Evolutionary conservation across 2,797 vertebrate species (phyloP).

Genomic region (Gobio occitaniae): DNA sequence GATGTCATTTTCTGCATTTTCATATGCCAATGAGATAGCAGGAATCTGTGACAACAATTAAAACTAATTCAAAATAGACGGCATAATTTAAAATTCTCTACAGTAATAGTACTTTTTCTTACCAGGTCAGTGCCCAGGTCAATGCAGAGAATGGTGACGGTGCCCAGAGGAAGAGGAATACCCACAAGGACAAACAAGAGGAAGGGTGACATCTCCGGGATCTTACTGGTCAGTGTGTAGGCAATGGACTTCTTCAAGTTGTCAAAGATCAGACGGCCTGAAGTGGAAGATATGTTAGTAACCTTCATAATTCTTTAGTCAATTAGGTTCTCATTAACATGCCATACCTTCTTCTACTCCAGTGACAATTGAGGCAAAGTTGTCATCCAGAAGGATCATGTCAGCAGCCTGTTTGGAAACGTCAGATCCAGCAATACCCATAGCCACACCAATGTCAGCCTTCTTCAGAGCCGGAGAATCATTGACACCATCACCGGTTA

Average conservation of each 20-base stretch:
- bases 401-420: conserved; percentile 97
- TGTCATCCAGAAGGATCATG: conserved; percentile 97
- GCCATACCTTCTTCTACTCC: conserved; percentile 94
- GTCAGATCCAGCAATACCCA: conserved; percentile 81
- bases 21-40: conserved; percentile 96
- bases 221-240: conserved; percentile 98
- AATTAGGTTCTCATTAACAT: too few species aligned
- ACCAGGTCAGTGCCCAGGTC: conserved; percentile 99
- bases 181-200: conserved; percentile 95
- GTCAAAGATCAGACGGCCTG: conserved; percentile 97
- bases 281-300: background rate
- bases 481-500: conserved; percentile 97
- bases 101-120: background rate
- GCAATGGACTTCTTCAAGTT: conserved; percentile 99
- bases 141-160: conserved; percentile 97
- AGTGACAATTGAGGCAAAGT: conserved; percentile 97
- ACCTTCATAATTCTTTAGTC: background rate
- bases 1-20: conserved; percentile 97
- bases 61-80: background rate
- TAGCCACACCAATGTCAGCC: conserved; percentile 93
- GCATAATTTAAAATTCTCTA: background rate
- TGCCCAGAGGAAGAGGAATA: conserved; percentile 95
- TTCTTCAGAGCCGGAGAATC: conserved; percentile 82
- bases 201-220: conserved; percentile 97
- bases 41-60: conserved; percentile 81